Conservation (phyloP, 2,113 vertebrate genomes). For the Eptatretus burgeri region DNA sequence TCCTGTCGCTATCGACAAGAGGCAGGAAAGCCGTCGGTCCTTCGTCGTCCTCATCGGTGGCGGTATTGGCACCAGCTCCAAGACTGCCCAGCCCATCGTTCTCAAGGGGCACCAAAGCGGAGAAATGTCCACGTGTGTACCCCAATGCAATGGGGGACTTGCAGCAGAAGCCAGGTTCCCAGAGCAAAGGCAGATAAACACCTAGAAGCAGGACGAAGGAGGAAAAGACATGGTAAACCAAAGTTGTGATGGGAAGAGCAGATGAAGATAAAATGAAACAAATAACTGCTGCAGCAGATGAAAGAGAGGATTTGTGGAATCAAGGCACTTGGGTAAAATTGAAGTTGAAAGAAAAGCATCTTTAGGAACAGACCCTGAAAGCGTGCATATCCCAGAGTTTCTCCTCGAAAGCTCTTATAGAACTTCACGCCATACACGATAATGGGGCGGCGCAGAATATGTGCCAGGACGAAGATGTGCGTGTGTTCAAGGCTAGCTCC, state of each 20-base stretch:
- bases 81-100: neutral
- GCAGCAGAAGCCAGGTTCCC: constrained; percentile 5
- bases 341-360: too few species aligned
- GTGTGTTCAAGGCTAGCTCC: neutral
- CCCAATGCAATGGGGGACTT: constrained; percentile 5
- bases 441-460: constrained; percentile 2
- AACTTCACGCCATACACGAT: constrained; percentile 5
- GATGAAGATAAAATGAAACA: too few species aligned
- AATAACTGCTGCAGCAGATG: too few species aligned
- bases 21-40: neutral
- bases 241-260: too few species aligned
- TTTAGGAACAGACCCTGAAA: neutral
- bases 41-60: neutral
- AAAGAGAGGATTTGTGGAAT: too few species aligned
- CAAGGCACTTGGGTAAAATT: too few species aligned
- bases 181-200: constrained; percentile 4
- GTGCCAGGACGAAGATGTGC: constrained; percentile 5
- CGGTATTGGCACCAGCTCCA: neutral
- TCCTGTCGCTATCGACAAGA: constrained; percentile 4
- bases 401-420: constrained; percentile 3
- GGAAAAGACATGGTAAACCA: too few species aligned
- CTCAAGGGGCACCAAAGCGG: constrained; percentile 1
- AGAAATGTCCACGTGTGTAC: constrained; percentile 3
- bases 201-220: neutral
- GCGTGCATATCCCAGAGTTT: constrained; percentile 1